Evolutionary conservation across 53 echinoderm and acorn worm genomes (phyloP), one percentile per base, ranked within the genome.

Genomic region (Apostichopus leukothele): DNA sequence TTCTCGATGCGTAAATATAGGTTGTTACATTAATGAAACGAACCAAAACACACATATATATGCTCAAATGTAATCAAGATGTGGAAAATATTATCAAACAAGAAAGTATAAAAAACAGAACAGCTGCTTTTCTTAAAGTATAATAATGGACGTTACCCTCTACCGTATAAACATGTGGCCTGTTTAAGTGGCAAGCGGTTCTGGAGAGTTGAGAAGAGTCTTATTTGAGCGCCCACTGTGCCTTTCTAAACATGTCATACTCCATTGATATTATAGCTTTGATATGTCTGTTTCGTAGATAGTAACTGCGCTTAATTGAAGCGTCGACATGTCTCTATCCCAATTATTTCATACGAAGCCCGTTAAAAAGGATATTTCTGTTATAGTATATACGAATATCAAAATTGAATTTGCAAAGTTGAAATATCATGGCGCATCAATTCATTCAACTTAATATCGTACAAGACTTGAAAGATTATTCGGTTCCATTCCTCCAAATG

Each of bases 251-350:
- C 79, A 79, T 79, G 79, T 79, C 79, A 79, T 51, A 6, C 19
- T 51, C 50, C 50, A 53, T 79, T 51, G 52, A 51, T 53, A 12
- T 13, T 51, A 13, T 19, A 19, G 53, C 19, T 59, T 54, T 81
- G 81, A 81, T 55, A 81, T 55, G 81, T 81, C 81, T 81, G 81
- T 81, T 81, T 59, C 55, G 7, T 18, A 81, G 81, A 81, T 16
- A 16, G 18, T 53, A 54, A 81, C 39, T 21, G 55, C 81, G 81
- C 23, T 81, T 81, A 81, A 81, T 81, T 81, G 81, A 59, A 81
- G 81, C 81, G 81, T 81, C 81, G 81, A 81, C 81, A 54, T 59
- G 81, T 81, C 81, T 53, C 81, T 81, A 81, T 55, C 81, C 81
- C 81, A 81, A 81, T 81, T 81, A 81, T 81, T 81, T 81, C 81